Evolutionary conservation across 1,140 invertebrate species (phyloP), one percentile per base, ranked within the genome.

Genomic region (Danaus melanippus): DNA sequence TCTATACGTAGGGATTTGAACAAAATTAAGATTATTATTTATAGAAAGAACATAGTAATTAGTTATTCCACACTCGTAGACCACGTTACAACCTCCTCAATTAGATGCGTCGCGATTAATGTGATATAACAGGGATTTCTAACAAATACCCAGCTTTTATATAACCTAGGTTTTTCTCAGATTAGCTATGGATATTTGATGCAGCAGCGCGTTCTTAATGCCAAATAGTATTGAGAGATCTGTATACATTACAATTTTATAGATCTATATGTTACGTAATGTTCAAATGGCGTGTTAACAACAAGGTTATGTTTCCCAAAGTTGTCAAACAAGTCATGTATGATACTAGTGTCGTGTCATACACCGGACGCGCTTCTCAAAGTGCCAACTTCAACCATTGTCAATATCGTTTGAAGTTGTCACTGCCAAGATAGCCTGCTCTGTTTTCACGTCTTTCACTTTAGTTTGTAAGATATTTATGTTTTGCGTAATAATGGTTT

Each of bases 371-470:
- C 67, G 67, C 67, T 50, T 53, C 62, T 79, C 74, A 71, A 69
- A 73, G 71, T 71, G 76, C 64, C 79, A 71, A 62, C 67, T 58
- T 69, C 62, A 76, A 70, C 70, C 69, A 75, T 74, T 74, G 71
- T 70, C 73, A 69, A 76, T 67, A 69, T 76, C 76, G 69, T 66
- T 74, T 69, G 74, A 64, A 58, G 64, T 69, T 62, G 66, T 67
- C 70, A 69, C 69, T 74, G 74, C 69, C 71, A 77, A 69, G 69
- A 73, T 71, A 56, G 58, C 52, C 47, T 51, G 32, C 46, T 52
- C 49, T 63, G 53, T 62, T 47, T 62, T 68, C 62, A 67, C 66
- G 21, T 32, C 21, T 32, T 32, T 32, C 21, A 32, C 21, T 32
- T 32, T 32, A 32, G 21, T 32, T 32, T 32, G 21, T 32, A 5